Evolutionary conservation across 2,888 invertebrate genomes (phyloP), one percentile per base, ranked within the genome.

Genomic region (Ptychoptera albimana): DNA sequence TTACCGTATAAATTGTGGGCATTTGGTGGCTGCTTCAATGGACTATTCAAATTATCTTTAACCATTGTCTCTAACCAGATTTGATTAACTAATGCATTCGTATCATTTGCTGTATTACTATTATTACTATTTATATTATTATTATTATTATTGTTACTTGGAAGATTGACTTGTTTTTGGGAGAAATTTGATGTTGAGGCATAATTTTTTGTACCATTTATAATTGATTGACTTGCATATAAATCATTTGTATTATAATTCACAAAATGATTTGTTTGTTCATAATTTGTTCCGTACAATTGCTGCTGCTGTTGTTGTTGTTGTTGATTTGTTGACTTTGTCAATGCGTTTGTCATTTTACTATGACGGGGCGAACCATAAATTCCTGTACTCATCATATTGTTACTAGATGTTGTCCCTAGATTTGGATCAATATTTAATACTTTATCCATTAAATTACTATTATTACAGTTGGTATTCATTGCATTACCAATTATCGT

Each of bases 51-150:
- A 41, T 47, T 43, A 10, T 36, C 54, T 44, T 51, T 50, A 6
- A 53, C 52, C 10, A 54, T 53, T 12, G 52, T 59, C 41, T 72
- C 71, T 43, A 66, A 65, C 71, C 72, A 72, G 41, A 72, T 71
- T 51, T 64, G 61, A 55, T 70, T 68, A 10, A 70, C 56, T 13
- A 69, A 56, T 15, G 59, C 57, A 36, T 60, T 60, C 1, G 69
- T 69, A 46, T 59, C 59, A 34, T 55, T 37, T 12, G 45, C n/a
- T n/a, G n/a, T n/a, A n/a, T n/a, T n/a, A n/a, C n/a, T n/a, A n/a
- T n/a, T 23, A n/a, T 45, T 35, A 9, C 38, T 43, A 12, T 52
- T 36, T 23, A 23, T 23, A 23, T 23, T 23, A 23, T 23, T 23
- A 23, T 23, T 23, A 23, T 5, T 7, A 23, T 23, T 23, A 38